These are phyloP conservation scores for Meloidogyne hapla DNA, from an alignment of 1,140 invertebrate genomes.

Conservation along the genomic window DNA sequence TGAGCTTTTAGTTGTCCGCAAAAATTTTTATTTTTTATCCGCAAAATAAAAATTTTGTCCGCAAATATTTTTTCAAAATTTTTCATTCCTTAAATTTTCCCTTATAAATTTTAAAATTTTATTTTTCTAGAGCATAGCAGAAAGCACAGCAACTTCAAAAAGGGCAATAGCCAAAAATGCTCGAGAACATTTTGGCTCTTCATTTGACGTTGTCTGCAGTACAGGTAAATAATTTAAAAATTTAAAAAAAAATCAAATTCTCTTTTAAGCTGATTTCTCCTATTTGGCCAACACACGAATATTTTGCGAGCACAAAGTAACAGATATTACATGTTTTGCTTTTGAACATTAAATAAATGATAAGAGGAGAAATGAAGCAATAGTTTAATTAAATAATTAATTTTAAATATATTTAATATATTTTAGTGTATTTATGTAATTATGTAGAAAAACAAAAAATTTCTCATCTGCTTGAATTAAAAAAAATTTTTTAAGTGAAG, in stretches of 20 bases:
- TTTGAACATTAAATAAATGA: slow-evolving; percentile 56
- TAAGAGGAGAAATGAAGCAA: no score
- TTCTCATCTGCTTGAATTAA: no score
- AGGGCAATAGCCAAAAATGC: slow-evolving; percentile 47
- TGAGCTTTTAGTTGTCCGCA: neutral
- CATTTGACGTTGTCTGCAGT: slow-evolving; percentile 53
- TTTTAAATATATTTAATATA: no score
- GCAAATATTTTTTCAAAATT: no score
- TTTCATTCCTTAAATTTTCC: no score
- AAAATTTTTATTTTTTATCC: no score
- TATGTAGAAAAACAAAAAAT: no score
- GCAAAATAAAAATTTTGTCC: no score
- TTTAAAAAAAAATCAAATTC: neutral
- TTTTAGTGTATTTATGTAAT: no score
- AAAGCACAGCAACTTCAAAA: slow-evolving; percentile 47
- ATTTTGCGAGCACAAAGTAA: slow-evolving; percentile 50
- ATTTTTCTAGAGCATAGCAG: slow-evolving; percentile 45
- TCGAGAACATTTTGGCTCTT: slow-evolving; percentile 47
- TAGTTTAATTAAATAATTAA: no score
- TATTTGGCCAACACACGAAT: slow-evolving; percentile 53
- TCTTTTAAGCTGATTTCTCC: slow-evolving; percentile 45
- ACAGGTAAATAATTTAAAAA: slow-evolving; percentile 21
- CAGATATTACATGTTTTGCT: slow-evolving; percentile 54
- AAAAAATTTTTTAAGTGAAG: no score
- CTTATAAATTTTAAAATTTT: no score